Percentiles rank a stretch among this genome's conserved stretches.
Evolutionary conservation across 1,140 invertebrate species (phyloP).

Genomic region (Euwallacea fornicatus): DNA sequence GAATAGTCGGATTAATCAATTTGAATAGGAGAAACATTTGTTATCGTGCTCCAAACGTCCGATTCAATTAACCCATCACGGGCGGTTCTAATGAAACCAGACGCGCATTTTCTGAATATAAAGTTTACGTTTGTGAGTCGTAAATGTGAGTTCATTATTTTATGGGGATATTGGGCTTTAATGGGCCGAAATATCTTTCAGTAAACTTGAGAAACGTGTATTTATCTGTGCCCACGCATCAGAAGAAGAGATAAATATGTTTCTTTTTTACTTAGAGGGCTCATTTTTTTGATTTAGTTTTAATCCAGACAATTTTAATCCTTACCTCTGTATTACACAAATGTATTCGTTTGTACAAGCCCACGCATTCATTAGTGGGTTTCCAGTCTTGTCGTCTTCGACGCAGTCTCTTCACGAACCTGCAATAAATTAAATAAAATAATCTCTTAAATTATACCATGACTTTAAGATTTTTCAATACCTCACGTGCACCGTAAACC

Average conservation of each 20-base stretch:
- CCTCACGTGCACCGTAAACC: too few relatives aligned
- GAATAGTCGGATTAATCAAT: constrained; percentile 38
- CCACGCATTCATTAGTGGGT: constrained; percentile 61
- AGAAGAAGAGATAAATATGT: too few relatives aligned
- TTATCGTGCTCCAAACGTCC: constrained; percentile 22
- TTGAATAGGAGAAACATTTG: constrained; percentile 33
- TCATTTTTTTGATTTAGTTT: too few relatives aligned
- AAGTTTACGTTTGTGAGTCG: too few relatives aligned
- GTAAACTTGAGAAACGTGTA: too few relatives aligned
- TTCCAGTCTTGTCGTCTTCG: constrained; percentile 49
- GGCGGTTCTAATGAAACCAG: constrained; percentile 4
- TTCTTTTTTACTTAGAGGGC: too few relatives aligned
- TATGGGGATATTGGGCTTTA: not conserved
- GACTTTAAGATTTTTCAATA: too few relatives aligned
- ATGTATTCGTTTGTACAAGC: constrained; percentile 68
- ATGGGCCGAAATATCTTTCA: too few relatives aligned
- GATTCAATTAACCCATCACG: constrained; percentile 34
- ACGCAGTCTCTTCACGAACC: constrained; percentile 45
- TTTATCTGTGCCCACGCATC: too few relatives aligned
- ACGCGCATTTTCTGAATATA: too few relatives aligned
- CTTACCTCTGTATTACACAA: constrained; percentile 72
- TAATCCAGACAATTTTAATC: not conserved
- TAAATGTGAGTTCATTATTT: too few relatives aligned
- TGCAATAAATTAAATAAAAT: constrained; percentile 30
- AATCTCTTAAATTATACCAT: not conserved